Evolutionary conservation across 2,888 invertebrate genomes (phyloP), one percentile per base, ranked within the genome.

Genomic region (Lasioglossum villosulum): DNA sequence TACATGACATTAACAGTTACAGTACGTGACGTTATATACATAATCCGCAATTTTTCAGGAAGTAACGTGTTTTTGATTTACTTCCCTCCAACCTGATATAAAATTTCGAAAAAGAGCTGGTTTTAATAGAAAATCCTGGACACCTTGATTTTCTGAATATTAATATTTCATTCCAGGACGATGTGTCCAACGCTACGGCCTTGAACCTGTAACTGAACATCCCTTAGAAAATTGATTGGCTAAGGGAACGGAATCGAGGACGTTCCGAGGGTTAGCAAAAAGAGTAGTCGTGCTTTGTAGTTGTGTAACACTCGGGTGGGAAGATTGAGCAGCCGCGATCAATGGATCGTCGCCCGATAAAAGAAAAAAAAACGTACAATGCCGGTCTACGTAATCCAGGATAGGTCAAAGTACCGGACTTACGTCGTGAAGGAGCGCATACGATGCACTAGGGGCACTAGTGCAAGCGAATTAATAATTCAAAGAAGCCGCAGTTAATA

Each of bases 401-500:
- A 82, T 80, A 80, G 89, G 89, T 89, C 89, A 89, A 90, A 89
- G 89, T 78, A 89, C 89, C 83, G 84, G 78, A 88, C 86, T 90
- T 78, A 37, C 88, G 85, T 88, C 83, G 81, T 0, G 70, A 81
- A 76, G 83, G 71, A 72, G 83, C 75, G 75, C 75, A 66, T 77
- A 77, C 82, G 48, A 89, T 83, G 71, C 83, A 70, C 70, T 78
- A 63, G 63, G 63, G 63, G 56, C 66, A 82, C 76, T 83, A 80
- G 45, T 78, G 82, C 77, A 80, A 68, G 63, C 19, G 75, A 80
- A 84, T 90, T 91, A 92, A 91, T 92, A 90, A 92, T 92, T 87
- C 84, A 91, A 82, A 52, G 79, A 75, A 80, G 77, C 85, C 86
- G 86, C 82, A 86, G 90, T 76, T 91, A 92, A 89, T 92, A 90